Conservation (phyloP, 2,888 invertebrate species). For the Charanyca ferruginea region DNA sequence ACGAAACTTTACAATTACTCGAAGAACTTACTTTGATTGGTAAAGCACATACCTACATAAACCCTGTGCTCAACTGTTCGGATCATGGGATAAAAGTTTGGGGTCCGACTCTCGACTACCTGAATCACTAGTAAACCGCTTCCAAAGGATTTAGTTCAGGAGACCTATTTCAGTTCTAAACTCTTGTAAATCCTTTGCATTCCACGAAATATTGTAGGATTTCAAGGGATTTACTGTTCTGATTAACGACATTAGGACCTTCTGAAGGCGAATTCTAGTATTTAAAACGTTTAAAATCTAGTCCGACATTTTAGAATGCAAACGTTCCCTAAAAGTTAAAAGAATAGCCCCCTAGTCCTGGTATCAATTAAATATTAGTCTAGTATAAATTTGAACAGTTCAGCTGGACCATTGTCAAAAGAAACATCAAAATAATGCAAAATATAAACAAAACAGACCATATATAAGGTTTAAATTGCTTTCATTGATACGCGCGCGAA, state of each 20-base stretch:
- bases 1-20: neutral
- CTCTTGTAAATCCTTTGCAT: constrained; percentile 36
- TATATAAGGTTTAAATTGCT: neutral
- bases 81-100: constrained; percentile 59
- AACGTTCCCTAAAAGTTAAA: too few relatives aligned
- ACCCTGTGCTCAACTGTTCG: constrained; percentile 28
- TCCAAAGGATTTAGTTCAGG: constrained; percentile 42
- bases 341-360: too few relatives aligned
- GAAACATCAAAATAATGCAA: too few relatives aligned
- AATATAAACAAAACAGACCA: too few relatives aligned
- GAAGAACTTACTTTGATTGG: constrained; percentile 31
- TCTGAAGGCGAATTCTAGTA: too few relatives aligned
- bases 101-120: constrained; percentile 33
- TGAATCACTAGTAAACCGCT: constrained; percentile 41
- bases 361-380: too few relatives aligned
- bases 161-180: constrained; percentile 52
- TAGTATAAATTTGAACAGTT: too few relatives aligned
- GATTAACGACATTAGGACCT: too few relatives aligned
- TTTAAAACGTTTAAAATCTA: too few relatives aligned
- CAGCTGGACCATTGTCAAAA: too few relatives aligned
- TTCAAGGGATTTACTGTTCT: constrained; percentile 1
- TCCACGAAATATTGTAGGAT: constrained; percentile 15
- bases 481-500: neutral
- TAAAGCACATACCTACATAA: constrained; percentile 14
- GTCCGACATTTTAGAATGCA: too few relatives aligned